Conservation (phyloP, 2,113 vertebrate species). For the Strix aluco region DNA sequence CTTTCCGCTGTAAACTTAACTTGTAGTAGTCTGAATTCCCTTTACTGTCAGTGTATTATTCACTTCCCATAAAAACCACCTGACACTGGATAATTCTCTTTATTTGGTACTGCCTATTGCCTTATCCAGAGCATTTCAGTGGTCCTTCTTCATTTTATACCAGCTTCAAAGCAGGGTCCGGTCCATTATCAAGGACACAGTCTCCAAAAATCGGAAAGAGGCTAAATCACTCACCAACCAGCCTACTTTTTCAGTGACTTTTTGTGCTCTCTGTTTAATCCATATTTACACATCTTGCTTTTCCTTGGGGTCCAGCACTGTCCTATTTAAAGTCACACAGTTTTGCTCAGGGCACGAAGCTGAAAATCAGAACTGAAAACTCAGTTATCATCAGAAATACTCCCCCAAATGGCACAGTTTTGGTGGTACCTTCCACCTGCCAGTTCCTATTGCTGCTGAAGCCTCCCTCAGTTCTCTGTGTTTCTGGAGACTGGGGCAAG, state of each 20-base stretch:
- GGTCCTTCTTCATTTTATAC: not conserved
- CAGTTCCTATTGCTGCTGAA: not conserved
- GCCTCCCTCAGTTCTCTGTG: not conserved
- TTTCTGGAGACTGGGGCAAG: not conserved
- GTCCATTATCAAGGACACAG: not conserved
- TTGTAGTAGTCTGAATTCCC: not conserved
- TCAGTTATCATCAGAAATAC: not conserved
- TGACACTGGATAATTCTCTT: not conserved
- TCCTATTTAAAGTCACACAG: not conserved
- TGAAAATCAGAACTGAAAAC: not conserved
- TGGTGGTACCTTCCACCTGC: not conserved
- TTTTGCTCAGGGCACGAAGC: not conserved
- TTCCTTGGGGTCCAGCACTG: not conserved
- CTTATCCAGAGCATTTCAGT: not conserved
- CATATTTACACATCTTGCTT: not conserved
- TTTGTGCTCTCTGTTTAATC: not conserved
- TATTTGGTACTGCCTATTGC: not conserved
- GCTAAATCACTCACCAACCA: not conserved
- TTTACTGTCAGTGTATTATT: not conserved
- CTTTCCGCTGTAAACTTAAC: not conserved
- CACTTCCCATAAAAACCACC: not conserved
- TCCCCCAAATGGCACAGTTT: fast-evolving
- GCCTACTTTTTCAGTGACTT: not conserved
- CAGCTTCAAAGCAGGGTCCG: not conserved
- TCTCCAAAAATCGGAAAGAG: not conserved